Evolutionary conservation across 2,113 vertebrate species (phyloP), one percentile per base, ranked within the genome.

Genomic region (Myrmecophaga tridactyla): DNA sequence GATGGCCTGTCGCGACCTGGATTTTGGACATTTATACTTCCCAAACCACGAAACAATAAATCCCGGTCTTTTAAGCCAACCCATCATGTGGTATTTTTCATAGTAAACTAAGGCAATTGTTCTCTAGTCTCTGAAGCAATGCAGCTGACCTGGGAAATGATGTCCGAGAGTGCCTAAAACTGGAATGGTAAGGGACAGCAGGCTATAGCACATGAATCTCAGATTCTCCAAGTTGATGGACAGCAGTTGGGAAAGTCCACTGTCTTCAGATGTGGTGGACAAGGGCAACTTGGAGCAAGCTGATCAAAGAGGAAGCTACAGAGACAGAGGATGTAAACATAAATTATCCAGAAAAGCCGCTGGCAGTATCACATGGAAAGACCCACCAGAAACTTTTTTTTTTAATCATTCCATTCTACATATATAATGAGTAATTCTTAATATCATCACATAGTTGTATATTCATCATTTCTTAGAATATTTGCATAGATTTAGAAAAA

Each of bases 281-380:
- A 99, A 99, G 73, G 99, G 99, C 98, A 99, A 99, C 98, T 98
- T 99, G 70, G 99, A 99, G 97, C 99, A 98, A 34, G 98, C 98
- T 0, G 99, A 99, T 94, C 99, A 97, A 99, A 99, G 96, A 97
- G 98, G 34, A 99, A 99, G 95, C 99, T 99, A 60, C 99, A 99
- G 97, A 98, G 99, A 21, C 97, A 99, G 90, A 88, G 98, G 98
- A 63, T 99, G 99, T 27, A 99, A 99, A 12, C 99, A 99, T 78
- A 99, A 99, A 97, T 99, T 99, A 99, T 99, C 94, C 99, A 99
- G 98, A 99, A 99, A 98, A 99, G 99, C 98, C 99, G 99, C 98
- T 99, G 98, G 99, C 98, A 99, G 36, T 99, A 99, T 89, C 99
- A 99, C 97, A 99, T 99, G 99, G 99, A 99, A 98, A 99, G 99